Evolutionary conservation across 1,140 invertebrate species (phyloP).

Genomic region (Ladona fulva): DNA sequence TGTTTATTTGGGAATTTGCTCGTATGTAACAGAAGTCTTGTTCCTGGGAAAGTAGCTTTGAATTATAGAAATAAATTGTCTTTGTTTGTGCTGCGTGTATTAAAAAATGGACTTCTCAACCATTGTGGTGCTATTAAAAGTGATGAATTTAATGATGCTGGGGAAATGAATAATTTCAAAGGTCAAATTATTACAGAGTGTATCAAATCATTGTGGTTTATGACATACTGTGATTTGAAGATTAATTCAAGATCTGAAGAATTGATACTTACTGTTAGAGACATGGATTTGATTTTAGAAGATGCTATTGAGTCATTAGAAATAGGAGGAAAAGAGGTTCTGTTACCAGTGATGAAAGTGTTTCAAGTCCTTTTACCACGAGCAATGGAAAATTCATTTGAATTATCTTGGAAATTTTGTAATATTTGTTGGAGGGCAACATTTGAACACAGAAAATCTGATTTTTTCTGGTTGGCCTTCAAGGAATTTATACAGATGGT

Average conservation of each 20-base stretch:
- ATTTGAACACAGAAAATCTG: slow-evolving; percentile 29
- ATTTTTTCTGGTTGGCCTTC: slow-evolving; percentile 29
- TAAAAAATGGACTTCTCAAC: too few relatives aligned
- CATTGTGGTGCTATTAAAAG: too few relatives aligned
- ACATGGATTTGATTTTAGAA: slow-evolving; percentile 16
- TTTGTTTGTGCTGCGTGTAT: too few relatives aligned
- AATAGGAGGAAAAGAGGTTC: slow-evolving; percentile 22
- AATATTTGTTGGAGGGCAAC: slow-evolving; percentile 24
- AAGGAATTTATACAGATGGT: slow-evolving; percentile 25
- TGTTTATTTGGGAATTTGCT: not conserved
- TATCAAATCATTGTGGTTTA: slow-evolving; percentile 19
- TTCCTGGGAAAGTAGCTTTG: too few relatives aligned
- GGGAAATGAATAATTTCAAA: not conserved
- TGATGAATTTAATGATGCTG: too few relatives aligned
- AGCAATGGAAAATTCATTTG: slow-evolving; percentile 6
- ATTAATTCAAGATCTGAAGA: not conserved
- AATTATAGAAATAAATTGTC: not conserved
- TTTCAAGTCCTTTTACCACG: slow-evolving; percentile 18
- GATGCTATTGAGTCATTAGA: slow-evolving; percentile 24
- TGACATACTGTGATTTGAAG: slow-evolving; percentile 11
- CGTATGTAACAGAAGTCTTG: too few relatives aligned
- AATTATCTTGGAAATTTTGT: slow-evolving; percentile 19
- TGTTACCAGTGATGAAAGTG: slow-evolving; percentile 22
- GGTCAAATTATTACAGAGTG: slow-evolving; percentile 17
- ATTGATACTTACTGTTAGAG: not conserved